These are phyloP conservation scores for Zelleria hepariella DNA, from an alignment of 2,888 invertebrate species.

Conservation along the genomic window DNA sequence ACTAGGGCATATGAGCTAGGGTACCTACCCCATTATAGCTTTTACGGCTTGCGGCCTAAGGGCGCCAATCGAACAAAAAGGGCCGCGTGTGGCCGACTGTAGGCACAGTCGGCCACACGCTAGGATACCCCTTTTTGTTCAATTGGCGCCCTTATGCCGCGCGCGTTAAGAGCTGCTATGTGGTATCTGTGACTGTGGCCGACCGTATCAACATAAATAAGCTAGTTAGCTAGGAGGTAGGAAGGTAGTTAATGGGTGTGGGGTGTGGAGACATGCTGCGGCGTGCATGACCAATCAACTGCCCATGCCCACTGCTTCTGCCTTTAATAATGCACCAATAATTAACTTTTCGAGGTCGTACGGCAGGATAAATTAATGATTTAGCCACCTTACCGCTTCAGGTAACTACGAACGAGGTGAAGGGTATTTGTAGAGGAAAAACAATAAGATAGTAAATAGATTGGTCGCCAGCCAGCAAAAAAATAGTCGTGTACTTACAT, in stretches of 20 bases:
- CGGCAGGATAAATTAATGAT: not conserved
- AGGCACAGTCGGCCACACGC: too few relatives aligned
- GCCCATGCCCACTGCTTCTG: not conserved
- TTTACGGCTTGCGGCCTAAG: not conserved
- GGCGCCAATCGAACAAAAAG: not conserved
- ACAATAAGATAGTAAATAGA: not conserved
- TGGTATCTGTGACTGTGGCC: too few relatives aligned
- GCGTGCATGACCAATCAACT: not conserved
- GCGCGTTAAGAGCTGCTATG: too few relatives aligned
- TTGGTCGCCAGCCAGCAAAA: not conserved
- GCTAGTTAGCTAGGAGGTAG: too few relatives aligned
- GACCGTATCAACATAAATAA: too few relatives aligned
- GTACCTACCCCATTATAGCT: not conserved
- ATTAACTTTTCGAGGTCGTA: not conserved
- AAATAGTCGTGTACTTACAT: too few relatives aligned
- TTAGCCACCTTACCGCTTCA: too few relatives aligned
- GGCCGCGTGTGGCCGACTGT: too few relatives aligned
- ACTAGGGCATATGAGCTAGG: too few relatives aligned
- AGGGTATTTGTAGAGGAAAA: not conserved
- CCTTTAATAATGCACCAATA: not conserved
- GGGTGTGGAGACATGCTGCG: not conserved
- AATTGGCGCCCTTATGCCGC: too few relatives aligned
- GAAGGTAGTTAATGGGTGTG: too few relatives aligned
- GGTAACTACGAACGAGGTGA: not conserved
- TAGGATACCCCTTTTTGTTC: too few relatives aligned